Evolutionary conservation across 1,140 invertebrate species (phyloP).

Genomic region (Macrosteles quadrilineatus): DNA sequence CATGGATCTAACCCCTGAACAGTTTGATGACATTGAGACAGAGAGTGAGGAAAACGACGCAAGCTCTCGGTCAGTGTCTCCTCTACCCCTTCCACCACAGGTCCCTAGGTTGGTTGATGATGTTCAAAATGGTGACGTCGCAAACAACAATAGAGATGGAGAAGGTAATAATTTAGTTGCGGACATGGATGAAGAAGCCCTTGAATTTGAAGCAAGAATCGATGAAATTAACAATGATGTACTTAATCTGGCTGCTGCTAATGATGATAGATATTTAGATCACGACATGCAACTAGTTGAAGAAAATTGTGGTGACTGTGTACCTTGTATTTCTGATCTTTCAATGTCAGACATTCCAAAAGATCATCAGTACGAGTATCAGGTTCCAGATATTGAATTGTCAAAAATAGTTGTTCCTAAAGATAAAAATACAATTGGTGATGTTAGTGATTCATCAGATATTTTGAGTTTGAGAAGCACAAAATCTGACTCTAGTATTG

Average conservation of each 20-base stretch:
- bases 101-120: conserved; percentile 31
- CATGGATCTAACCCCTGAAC: conserved; percentile 43
- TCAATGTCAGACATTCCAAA: background rate
- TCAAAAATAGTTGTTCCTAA: background rate
- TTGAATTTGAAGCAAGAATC: conserved; percentile 31
- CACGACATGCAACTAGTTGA: conserved; percentile 1
- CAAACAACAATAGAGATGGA: conserved; percentile 57
- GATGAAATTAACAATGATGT: conserved; percentile 18
- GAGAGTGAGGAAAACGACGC: conserved; percentile 40
- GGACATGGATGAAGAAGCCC: conserved; percentile 35
- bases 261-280: background rate
- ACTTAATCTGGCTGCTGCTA: background rate
- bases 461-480: background rate
- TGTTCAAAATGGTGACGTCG: conserved; percentile 58
- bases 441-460: background rate
- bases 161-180: conserved; percentile 56
- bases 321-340: background rate
- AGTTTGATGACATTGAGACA: conserved; percentile 41
- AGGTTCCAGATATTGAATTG: background rate
- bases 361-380: background rate
- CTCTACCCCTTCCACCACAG: background rate
- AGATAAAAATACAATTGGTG: background rate
- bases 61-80: conserved; percentile 30
- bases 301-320: background rate
- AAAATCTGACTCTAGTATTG: background rate